Percentiles rank a stretch among this genome's conserved stretches.
These are phyloP conservation scores for Hippocampus mohnikei DNA, from an alignment of 2,113 vertebrate genomes.

Conservation along the genomic window DNA sequence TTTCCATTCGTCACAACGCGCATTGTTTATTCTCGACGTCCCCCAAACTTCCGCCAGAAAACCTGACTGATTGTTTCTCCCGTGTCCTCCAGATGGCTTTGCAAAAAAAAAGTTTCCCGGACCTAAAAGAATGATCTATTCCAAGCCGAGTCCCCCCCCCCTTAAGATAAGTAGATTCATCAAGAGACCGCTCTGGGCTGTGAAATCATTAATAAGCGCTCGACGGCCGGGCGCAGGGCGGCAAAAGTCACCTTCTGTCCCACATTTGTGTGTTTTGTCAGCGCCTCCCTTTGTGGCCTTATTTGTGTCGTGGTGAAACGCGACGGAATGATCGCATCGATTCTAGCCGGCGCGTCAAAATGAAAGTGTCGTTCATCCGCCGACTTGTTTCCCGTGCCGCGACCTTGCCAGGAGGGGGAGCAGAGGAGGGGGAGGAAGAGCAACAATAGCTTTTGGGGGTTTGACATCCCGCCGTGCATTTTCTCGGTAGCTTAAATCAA, in stretches of 20 bases:
- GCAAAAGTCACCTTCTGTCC: conserved; percentile 14
- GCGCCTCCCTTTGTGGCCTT: conserved; percentile 14
- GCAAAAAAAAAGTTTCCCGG: conserved; percentile 7
- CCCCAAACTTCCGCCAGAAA: conserved; percentile 1
- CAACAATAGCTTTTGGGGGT: conserved; percentile 29
- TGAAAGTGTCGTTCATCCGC: conserved; percentile 27
- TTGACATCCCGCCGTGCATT: conserved; percentile 20
- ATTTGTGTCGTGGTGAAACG: conserved; percentile 10
- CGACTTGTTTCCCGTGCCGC: conserved; percentile 5
- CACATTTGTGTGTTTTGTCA: conserved; percentile 4
- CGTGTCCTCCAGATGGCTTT: conserved; percentile 43
- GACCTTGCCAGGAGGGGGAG: conserved; percentile 33
- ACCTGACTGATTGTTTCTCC: conserved; percentile 46
- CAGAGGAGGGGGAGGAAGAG: not conserved
- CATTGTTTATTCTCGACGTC: not conserved
- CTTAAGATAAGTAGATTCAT: conserved; percentile 48
- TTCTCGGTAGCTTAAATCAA: conserved; percentile 57
- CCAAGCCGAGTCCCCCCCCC: conserved; percentile 1
- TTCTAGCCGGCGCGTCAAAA: conserved; percentile 27
- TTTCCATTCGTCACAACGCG: not conserved
- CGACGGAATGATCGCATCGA: conserved; percentile 19
- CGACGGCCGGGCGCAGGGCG: conserved; percentile 4
- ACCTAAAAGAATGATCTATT: conserved; percentile 28
- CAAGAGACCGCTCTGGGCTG: conserved; percentile 30
- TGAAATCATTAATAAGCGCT: conserved; percentile 46